Evolutionary conservation across 2,888 invertebrate genomes (phyloP).

Genomic region (Cryptocephalus moraei): DNA sequence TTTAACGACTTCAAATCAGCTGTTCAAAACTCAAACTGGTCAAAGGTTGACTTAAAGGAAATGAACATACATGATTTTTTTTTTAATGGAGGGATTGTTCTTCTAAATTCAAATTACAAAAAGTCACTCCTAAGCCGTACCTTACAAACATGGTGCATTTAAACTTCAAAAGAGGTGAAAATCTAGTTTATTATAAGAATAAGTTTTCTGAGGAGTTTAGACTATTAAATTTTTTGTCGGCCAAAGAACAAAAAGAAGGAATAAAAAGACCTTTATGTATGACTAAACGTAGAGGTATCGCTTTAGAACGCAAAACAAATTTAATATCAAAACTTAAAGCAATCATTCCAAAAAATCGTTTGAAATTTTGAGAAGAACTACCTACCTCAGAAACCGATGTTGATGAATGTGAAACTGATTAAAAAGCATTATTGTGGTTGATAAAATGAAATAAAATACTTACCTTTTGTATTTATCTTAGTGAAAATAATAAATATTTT

Average conservation of each 20-base stretch:
- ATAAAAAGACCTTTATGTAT: too few relatives aligned
- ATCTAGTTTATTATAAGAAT: background rate
- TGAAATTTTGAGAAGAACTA: background rate
- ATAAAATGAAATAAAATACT: too few relatives aligned
- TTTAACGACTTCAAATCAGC: slow-evolving; percentile 8
- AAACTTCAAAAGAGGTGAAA: slow-evolving; percentile 1
- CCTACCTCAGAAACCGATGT: too few relatives aligned
- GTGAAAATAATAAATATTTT: too few relatives aligned
- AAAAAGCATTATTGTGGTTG: too few relatives aligned
- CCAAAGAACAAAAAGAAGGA: too few relatives aligned
- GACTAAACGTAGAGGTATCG: background rate
- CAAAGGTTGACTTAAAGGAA: background rate
- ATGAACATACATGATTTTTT: slow-evolving; percentile 1
- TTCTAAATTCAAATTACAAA: background rate
- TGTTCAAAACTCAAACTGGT: slow-evolving; percentile 3
- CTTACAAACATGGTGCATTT: background rate
- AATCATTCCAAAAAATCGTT: background rate
- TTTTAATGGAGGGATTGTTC: background rate
- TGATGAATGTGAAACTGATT: too few relatives aligned
- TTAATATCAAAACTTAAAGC: background rate
- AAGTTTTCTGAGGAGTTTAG: background rate
- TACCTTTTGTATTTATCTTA: too few relatives aligned
- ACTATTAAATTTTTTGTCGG: too few relatives aligned
- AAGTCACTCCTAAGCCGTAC: too few relatives aligned
- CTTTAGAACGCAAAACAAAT: background rate